Conservation (phyloP, 2,888 invertebrate species). For the Apamea anceps region DNA sequence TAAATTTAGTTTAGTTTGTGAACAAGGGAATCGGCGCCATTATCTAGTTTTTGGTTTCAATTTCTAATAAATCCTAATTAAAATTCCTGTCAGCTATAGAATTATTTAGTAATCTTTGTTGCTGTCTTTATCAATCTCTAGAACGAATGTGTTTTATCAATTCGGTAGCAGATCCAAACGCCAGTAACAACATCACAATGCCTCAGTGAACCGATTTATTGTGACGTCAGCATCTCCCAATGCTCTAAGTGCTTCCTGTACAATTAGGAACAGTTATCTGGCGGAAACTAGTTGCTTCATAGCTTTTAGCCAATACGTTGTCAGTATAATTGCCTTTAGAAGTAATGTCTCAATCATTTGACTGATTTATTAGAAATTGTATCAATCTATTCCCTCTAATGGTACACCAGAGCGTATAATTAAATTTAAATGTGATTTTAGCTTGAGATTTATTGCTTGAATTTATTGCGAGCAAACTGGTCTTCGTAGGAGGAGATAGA, state of each 20-base stretch:
- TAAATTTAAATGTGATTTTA: constrained; percentile 46
- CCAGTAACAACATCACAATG: constrained; percentile 3
- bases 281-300: constrained; percentile 30
- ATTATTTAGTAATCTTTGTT: neutral
- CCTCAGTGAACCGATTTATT: constrained; percentile 4
- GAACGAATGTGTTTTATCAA: constrained; percentile 1
- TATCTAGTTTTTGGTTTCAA: neutral
- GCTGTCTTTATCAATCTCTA: neutral
- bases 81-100: neutral
- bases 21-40: too few relatives aligned
- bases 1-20: too few relatives aligned
- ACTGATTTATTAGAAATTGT: constrained; percentile 49
- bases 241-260: constrained; percentile 32
- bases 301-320: constrained; percentile 21
- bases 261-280: constrained; percentile 39
- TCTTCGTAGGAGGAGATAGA: constrained; percentile 38
- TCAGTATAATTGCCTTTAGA: constrained; percentile 45
- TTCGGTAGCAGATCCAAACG: neutral
- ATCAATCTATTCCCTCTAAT: constrained; percentile 29
- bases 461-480: constrained; percentile 25
- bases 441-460: constrained; percentile 34
- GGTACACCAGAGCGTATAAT: constrained; percentile 37
- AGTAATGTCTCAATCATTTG: constrained; percentile 59
- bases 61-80: neutral
- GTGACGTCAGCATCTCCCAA: constrained; percentile 10